These are phyloP conservation scores for Vanessa atalanta DNA, from an alignment of 1,140 invertebrate genomes.

Conservation along the genomic window DNA sequence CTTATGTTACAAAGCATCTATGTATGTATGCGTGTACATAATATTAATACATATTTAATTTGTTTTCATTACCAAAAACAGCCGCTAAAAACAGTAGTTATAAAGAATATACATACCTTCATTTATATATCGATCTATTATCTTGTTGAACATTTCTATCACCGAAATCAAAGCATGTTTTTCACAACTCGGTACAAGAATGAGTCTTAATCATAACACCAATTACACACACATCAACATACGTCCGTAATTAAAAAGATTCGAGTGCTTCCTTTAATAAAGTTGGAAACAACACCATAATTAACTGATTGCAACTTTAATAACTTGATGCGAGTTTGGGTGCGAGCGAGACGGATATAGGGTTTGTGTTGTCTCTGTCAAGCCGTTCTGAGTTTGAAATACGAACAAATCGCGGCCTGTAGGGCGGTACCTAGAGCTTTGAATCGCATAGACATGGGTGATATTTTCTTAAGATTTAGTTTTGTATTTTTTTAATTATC, in stretches of 20 bases:
- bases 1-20: no score
- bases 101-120: no score
- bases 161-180: slow-evolving; percentile 6
- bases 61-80: no score
- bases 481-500: background rate
- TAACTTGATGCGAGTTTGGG: slow-evolving; percentile 59
- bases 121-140: no score
- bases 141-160: background rate
- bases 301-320: slow-evolving; percentile 75
- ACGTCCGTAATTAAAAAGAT: slow-evolving; percentile 54
- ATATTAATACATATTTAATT: no score
- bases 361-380: slow-evolving; percentile 40
- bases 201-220: background rate
- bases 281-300: slow-evolving; percentile 68
- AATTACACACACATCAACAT: slow-evolving; percentile 39
- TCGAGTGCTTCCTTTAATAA: slow-evolving; percentile 65
- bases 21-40: no score
- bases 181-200: background rate
- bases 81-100: no score
- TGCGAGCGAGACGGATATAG: slow-evolving; percentile 44
- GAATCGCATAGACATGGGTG: slow-evolving; percentile 36
- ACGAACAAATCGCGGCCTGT: slow-evolving; percentile 56
- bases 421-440: slow-evolving; percentile 45
- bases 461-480: background rate
- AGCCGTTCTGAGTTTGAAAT: slow-evolving; percentile 41